A percentile compares a stretch with the other conserved stretches of the same genome.
phyloP scores from a whole-genome alignment of 2,113 vertebrate species.

The Mixornis gularis region DNA sequence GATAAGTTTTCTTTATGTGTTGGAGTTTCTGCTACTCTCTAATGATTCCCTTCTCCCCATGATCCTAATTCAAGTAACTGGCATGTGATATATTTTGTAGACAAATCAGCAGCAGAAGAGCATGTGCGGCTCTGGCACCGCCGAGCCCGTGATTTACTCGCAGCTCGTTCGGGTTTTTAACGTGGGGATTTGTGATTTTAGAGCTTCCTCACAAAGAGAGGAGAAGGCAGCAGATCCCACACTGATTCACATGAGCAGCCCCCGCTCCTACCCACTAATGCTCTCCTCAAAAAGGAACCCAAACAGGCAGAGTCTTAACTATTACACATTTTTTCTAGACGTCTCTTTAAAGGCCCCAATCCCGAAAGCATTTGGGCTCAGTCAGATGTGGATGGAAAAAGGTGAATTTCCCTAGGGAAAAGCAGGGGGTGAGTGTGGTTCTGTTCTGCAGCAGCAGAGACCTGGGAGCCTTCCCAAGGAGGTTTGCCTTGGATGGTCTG shows the following conservation, averaged over 20 bases:
- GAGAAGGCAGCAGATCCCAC: neutral
- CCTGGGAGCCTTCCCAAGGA: neutral
- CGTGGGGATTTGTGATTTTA: conserved; percentile 8
- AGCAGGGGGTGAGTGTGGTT: neutral
- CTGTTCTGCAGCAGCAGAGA: neutral
- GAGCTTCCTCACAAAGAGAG: neutral
- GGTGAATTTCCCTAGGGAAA: neutral
- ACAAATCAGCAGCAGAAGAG: conserved; percentile 46
- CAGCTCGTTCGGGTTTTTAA: neutral
- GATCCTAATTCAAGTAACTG: conserved; percentile 60
- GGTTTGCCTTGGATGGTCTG: neutral
- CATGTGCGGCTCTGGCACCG: neutral
- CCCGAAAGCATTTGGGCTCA: neutral
- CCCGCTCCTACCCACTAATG: neutral
- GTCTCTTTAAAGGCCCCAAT: neutral
- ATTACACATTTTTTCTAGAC: neutral
- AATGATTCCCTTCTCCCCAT: conserved; percentile 55
- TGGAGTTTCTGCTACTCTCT: conserved; percentile 40
- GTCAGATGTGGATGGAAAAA: neutral
- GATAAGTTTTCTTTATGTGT: conserved; percentile 48
- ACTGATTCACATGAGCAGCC: neutral
- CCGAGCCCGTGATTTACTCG: conserved; percentile 15
- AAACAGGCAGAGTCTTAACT: neutral
- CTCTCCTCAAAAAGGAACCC: neutral
- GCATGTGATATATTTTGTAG: conserved; percentile 50